Conservation (phyloP, 2,888 invertebrate genomes). For the Tineola bisselliella region DNA sequence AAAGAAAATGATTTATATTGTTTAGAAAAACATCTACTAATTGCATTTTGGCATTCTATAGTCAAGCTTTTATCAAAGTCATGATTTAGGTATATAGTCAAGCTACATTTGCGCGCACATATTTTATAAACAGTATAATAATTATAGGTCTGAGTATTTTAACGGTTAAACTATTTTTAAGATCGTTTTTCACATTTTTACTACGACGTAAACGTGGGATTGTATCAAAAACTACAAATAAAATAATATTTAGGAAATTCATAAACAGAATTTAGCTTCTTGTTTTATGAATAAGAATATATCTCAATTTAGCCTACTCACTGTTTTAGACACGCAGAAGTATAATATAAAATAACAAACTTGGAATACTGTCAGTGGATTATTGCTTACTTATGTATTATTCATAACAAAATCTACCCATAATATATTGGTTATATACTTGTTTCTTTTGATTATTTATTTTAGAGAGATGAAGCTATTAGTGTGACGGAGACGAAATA, state of each 20-base stretch:
- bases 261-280: neutral
- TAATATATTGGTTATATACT: slow-evolving; percentile 37
- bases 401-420: slow-evolving; percentile 47
- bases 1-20: no score
- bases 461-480: neutral
- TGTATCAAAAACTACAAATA: neutral
- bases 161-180: no score
- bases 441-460: neutral
- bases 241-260: neutral
- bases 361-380: slow-evolving; percentile 34
- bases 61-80: no score
- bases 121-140: no score
- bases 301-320: neutral
- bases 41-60: no score
- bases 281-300: neutral
- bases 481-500: neutral
- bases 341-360: slow-evolving; percentile 31
- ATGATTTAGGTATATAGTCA: no score
- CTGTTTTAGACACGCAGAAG: neutral
- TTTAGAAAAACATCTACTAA: no score
- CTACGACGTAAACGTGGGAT: no score
- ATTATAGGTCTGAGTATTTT: no score
- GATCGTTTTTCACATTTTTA: no score
- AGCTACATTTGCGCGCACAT: no score
- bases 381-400: slow-evolving; percentile 54